A percentile compares a stretch with the other conserved stretches of the same genome.
phyloP scores from a whole-genome alignment of 2,113 vertebrate genomes.

The Malaclemys terrapin region DNA sequence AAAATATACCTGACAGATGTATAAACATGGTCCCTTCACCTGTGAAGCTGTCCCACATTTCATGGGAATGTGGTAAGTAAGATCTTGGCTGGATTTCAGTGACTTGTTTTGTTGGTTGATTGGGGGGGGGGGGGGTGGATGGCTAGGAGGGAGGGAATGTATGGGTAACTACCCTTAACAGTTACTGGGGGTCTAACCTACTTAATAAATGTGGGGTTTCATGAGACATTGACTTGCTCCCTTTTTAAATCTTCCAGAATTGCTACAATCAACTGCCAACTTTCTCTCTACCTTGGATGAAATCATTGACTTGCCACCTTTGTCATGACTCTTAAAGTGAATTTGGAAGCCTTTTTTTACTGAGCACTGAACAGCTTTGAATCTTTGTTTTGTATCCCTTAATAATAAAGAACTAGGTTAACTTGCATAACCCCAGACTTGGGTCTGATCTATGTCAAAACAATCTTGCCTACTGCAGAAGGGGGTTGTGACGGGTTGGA shows the following conservation, averaged over 20 bases:
- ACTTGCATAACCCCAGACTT: background rate
- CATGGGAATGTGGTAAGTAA: constrained; percentile 77
- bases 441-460: background rate
- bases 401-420: constrained; percentile 70
- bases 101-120: background rate
- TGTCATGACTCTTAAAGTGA: constrained; percentile 47
- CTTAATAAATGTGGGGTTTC: background rate
- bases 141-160: background rate
- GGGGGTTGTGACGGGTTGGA: too few species aligned
- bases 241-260: constrained; percentile 64
- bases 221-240: constrained; percentile 1
- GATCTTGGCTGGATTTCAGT: background rate
- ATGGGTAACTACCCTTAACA: background rate
- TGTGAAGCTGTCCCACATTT: constrained; percentile 35
- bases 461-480: background rate
- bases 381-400: constrained; percentile 30
- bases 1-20: constrained; percentile 39
- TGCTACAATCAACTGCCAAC: constrained; percentile 68
- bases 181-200: background rate
- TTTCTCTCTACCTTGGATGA: constrained; percentile 77
- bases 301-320: constrained; percentile 75
- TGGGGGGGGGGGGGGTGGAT: background rate
- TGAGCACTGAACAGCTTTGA: background rate
- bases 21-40: constrained; percentile 66
- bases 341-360: background rate